Conservation (phyloP, 2,888 invertebrate genomes). For the Caenorhabditis angaria region DNA sequence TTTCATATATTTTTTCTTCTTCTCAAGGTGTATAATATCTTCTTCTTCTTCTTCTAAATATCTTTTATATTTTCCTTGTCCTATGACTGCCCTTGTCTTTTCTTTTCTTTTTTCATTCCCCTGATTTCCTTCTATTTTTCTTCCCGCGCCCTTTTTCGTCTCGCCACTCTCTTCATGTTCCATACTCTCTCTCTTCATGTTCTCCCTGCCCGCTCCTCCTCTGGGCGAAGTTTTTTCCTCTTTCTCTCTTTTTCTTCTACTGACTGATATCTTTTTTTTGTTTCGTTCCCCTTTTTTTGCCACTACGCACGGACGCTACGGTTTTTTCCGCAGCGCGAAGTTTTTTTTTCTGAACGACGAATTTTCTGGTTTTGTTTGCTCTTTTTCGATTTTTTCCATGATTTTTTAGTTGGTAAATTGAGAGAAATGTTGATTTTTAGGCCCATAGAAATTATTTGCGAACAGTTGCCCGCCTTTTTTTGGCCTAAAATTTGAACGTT, state of each 20-base stretch:
- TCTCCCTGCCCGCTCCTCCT: conserved; percentile 3
- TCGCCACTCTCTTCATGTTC: conserved; percentile 4
- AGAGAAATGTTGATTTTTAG: no score
- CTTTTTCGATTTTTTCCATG: neutral
- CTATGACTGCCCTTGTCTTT: neutral
- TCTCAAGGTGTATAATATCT: neutral
- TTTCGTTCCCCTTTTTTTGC: conserved; percentile 8
- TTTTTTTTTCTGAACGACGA: neutral
- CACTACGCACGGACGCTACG: neutral
- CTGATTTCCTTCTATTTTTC: neutral
- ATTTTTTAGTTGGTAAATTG: no score
- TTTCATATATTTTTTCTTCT: neutral
- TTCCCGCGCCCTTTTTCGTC: neutral
- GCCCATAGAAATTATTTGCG: no score
- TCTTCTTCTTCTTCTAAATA: no score
- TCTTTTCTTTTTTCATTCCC: neutral
- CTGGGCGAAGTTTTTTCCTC: neutral
- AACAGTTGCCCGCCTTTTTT: no score
- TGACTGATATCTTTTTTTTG: neutral
- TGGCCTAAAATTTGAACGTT: neutral
- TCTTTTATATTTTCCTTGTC: no score
- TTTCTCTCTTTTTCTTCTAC: conserved; percentile 3
- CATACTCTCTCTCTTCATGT: conserved; percentile 13
- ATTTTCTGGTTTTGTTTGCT: neutral
- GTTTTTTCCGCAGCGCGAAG: conserved; percentile 2